Evolutionary conservation across 2,888 invertebrate genomes (phyloP).

Genomic region (Hemaris fuciformis): DNA sequence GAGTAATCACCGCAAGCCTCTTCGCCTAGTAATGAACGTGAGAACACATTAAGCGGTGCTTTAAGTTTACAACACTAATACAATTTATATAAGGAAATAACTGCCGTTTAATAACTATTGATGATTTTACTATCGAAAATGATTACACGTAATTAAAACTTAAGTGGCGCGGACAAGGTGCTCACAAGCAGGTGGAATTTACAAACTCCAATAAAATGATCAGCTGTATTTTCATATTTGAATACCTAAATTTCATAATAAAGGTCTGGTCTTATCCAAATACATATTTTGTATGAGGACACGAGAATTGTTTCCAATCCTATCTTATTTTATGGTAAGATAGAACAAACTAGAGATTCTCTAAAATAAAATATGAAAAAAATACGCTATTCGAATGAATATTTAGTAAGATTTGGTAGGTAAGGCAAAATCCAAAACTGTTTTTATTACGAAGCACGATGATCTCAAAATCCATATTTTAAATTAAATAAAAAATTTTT

Average conservation of each 20-base stretch:
- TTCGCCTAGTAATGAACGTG: constrained; percentile 6
- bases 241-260: background rate
- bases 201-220: constrained; percentile 1
- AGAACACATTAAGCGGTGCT: constrained; percentile 3
- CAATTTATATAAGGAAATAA: background rate
- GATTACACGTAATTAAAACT: background rate
- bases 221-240: background rate
- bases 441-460: too few species aligned
- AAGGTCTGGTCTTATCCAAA: background rate
- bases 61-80: background rate
- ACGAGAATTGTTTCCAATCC: too few species aligned
- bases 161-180: background rate
- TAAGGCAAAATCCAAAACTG: too few species aligned
- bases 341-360: too few species aligned
- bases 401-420: too few species aligned
- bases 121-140: constrained; percentile 2
- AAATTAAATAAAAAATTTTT: too few species aligned
- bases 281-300: too few species aligned
- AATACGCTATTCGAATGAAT: too few species aligned
- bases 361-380: too few species aligned
- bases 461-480: too few species aligned
- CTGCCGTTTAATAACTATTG: constrained; percentile 2
- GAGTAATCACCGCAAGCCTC: background rate
- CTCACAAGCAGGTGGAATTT: constrained; percentile 2
- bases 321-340: too few species aligned